Evolutionary conservation across 2,888 invertebrate species (phyloP), one percentile per base, ranked within the genome.

Genomic region (Acheta domesticus): DNA sequence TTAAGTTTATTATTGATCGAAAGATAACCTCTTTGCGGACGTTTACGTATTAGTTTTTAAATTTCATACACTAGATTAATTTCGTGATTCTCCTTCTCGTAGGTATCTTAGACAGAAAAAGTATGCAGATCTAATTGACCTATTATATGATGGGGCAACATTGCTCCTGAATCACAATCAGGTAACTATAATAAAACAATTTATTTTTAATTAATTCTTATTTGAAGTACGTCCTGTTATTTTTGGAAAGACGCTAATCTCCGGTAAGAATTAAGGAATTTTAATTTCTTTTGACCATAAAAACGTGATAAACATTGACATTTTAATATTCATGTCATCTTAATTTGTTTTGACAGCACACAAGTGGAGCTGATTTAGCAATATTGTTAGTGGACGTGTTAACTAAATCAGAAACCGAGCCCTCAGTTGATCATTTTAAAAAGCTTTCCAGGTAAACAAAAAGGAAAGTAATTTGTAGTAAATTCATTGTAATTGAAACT

Each of bases 281-380:
- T 23, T 23, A 2, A n/a, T 23, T 23, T 23, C 23, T 23, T 3
- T 23, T 23, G 23, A 2, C 4, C 23, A 23, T 23, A 23, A 23
- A 23, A 4, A 2, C 23, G 23, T 23, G 23, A 23, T 23, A 23
- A 23, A 23, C 23, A 23, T 23, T 2, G 23, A 23, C 23, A 23
- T 23, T 23, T 23, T 23, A 23, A 23, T 23, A 4, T 23, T 23
- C 2, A 3, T 23, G 23, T 4, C 23, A 3, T 23, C 23, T 23
- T 23, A 20, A 21, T 1, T 76, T 49, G n/a, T 77, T 11, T 14
- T 86, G 87, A 74, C 85, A 91, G 90, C 92, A 93, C 87, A 91
- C 92, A 50, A 95, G 94, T 88, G 97, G 96, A 81, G 93, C 94
- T 77, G 97, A 98, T 88, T 89, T 98, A 85, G 94, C 94, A 81